phyloP scores from a whole-genome alignment of 2,797 vertebrate genomes.

The Orientallactaga sibirica region DNA sequence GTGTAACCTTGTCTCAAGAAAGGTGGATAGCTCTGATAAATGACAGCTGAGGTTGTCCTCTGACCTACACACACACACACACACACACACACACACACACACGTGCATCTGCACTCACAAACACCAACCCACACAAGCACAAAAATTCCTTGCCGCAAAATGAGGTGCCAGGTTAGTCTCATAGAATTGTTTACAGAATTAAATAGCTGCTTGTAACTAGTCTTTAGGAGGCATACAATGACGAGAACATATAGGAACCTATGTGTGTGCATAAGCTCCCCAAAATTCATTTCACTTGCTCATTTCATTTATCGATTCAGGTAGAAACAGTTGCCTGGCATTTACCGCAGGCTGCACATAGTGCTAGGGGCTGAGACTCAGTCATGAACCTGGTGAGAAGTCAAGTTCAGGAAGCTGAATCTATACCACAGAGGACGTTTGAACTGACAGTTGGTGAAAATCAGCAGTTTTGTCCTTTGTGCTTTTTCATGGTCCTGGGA shows the following conservation, averaged over 20 bases:
- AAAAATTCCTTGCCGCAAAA: background rate
- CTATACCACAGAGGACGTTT: background rate
- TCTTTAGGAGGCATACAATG: background rate
- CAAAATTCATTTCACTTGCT: background rate
- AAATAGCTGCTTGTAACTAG: background rate
- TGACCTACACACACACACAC: no score
- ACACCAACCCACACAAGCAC: no score
- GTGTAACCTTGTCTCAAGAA: no score
- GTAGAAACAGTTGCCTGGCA: background rate
- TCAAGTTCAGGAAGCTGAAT: background rate
- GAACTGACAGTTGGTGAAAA: background rate
- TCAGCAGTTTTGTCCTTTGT: background rate
- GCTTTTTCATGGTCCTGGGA: background rate
- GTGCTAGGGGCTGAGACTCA: background rate
- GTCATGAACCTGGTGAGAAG: fast-evolving
- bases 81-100: no score
- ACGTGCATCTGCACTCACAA: no score
- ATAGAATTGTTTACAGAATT: background rate
- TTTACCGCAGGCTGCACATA: background rate
- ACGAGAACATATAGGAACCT: background rate
- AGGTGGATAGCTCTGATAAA: no score
- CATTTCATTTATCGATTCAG: background rate
- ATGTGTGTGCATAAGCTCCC: background rate
- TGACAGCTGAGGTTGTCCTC: no score
- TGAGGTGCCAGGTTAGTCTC: background rate